Conservation (phyloP, 2,113 vertebrate genomes). For the Sander vitreus region DNA sequence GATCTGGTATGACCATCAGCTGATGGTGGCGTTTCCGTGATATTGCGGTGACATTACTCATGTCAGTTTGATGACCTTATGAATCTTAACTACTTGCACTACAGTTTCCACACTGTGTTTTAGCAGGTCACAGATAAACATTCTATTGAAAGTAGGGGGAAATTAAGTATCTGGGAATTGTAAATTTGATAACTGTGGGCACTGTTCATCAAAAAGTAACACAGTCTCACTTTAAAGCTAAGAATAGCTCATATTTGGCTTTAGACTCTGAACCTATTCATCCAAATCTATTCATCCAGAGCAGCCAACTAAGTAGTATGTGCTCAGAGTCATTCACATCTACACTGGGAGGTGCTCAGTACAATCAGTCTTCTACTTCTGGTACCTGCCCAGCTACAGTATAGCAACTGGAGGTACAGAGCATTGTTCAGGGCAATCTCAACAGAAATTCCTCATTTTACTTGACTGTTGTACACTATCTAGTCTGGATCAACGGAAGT, state of each 20-base stretch:
- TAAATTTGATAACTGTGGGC: background rate
- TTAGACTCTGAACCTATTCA: background rate
- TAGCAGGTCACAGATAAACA: background rate
- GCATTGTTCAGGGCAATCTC: background rate
- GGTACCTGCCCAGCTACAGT: constrained; percentile 4
- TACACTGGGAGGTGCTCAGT: background rate
- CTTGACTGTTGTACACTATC: background rate
- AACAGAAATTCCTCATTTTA: background rate
- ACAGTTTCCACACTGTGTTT: background rate
- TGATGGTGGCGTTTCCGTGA: background rate
- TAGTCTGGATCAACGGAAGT: too few species aligned
- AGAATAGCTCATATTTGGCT: constrained; percentile 1
- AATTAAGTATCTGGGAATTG: background rate
- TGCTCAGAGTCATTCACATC: background rate
- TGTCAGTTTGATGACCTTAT: background rate
- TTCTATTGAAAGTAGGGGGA: background rate
- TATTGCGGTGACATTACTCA: background rate
- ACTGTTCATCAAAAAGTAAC: background rate
- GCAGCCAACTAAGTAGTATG: background rate
- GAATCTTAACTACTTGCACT: background rate
- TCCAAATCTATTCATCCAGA: background rate
- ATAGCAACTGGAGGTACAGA: background rate
- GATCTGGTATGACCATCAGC: background rate
- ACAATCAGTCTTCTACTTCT: background rate
- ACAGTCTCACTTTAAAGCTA: background rate